Conservation (phyloP, 2,113 vertebrate species). For the Casuarius casuarius region DNA sequence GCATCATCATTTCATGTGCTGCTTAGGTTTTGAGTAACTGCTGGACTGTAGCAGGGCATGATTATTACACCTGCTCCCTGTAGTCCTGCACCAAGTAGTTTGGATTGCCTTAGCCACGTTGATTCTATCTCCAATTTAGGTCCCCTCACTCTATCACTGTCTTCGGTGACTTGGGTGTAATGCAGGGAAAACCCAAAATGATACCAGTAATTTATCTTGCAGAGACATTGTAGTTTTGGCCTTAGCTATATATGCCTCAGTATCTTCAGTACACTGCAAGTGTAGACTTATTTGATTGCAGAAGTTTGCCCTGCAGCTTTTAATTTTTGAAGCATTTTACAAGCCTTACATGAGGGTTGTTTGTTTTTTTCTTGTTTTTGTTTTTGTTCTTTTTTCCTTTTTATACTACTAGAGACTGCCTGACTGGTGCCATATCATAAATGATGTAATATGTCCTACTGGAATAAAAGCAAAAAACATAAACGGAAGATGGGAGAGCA, state of each 20-base stretch:
- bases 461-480: not conserved
- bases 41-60: not conserved
- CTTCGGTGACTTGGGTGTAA: not conserved
- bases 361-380: not conserved
- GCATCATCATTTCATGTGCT: fast-evolving
- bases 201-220: not conserved
- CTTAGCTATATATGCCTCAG: not conserved
- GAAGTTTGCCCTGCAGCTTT: not conserved
- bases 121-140: not conserved
- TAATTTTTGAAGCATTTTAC: not conserved
- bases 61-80: no score
- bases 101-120: not conserved
- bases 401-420: not conserved
- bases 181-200: not conserved
- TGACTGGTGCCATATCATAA: not conserved
- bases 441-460: not conserved
- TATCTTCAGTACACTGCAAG: not conserved
- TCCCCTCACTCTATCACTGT: not conserved
- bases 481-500: not conserved
- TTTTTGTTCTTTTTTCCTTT: not conserved
- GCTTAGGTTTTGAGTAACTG: not conserved
- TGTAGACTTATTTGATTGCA: not conserved
- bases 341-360: not conserved
- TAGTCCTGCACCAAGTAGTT: not conserved
- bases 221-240: not conserved